These are phyloP conservation scores for Sylvia borin DNA, from an alignment of 2,797 vertebrate genomes.

Conservation along the genomic window DNA sequence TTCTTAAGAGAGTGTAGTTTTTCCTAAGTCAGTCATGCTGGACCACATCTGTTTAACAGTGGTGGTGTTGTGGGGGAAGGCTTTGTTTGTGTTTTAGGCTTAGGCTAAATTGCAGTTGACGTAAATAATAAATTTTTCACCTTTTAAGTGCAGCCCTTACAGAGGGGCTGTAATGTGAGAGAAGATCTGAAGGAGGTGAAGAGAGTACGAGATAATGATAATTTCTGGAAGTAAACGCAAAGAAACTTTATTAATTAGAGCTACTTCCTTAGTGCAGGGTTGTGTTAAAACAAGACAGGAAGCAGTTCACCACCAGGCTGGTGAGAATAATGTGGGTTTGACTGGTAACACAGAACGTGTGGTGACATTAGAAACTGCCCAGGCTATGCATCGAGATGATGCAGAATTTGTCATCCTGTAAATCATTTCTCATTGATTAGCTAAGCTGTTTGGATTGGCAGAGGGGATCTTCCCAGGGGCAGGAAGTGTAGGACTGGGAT, in stretches of 20 bases:
- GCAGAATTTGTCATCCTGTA: constrained; percentile 24
- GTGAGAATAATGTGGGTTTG: not conserved
- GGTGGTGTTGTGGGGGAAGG: not conserved
- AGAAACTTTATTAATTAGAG: not conserved
- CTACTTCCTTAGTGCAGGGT: not conserved
- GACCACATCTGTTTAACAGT: not conserved
- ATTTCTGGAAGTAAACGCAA: not conserved
- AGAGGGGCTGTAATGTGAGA: not conserved
- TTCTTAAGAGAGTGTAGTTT: not conserved
- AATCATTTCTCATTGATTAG: constrained; percentile 43
- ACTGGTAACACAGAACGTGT: not conserved
- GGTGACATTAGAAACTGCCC: not conserved
- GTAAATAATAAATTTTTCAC: constrained; percentile 4
- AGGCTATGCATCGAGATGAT: not conserved
- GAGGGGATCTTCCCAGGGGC: not conserved
- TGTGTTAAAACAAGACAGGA: not conserved
- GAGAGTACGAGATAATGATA: not conserved
- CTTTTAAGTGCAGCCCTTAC: not conserved
- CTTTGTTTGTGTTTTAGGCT: constrained; percentile 11
- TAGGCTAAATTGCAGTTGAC: constrained; percentile 1
- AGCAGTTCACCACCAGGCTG: not conserved
- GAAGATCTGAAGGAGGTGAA: not conserved
- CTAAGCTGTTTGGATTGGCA: constrained; percentile 57
- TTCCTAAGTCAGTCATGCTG: not conserved
- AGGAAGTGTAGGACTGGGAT: not conserved